Evolutionary conservation across 2,888 invertebrate species (phyloP).

Genomic region (Elegia similella): DNA sequence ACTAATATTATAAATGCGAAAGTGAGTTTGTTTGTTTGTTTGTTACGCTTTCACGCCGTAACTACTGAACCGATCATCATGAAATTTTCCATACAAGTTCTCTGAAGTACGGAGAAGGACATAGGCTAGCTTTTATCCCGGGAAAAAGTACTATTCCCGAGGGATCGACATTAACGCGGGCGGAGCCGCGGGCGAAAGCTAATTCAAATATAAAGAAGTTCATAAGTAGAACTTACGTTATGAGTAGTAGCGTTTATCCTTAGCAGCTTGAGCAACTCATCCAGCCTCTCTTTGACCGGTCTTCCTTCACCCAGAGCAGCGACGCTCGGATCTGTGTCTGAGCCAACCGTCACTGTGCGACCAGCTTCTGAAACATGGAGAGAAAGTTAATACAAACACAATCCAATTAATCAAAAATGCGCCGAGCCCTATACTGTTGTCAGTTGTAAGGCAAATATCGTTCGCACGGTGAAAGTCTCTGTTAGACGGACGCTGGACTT

Average conservation of each 20-base stretch:
- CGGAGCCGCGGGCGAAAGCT: no score
- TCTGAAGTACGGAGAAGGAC: no score
- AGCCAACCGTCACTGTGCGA: constrained; percentile 39
- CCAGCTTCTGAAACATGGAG: constrained; percentile 45
- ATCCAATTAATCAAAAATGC: no score
- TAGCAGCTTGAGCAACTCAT: constrained; percentile 89
- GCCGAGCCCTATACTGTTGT: constrained; percentile 97
- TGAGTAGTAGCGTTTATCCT: constrained; percentile 93
- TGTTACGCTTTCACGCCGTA: no score
- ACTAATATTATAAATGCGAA: no score
- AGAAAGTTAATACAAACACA: background rate
- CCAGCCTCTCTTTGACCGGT: constrained; percentile 74
- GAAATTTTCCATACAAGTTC: no score
- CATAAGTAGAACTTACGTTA: constrained; percentile 64
- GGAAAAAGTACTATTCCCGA: no score
- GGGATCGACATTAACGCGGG: no score
- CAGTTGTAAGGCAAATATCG: constrained; percentile 97
- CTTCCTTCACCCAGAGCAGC: constrained; percentile 47
- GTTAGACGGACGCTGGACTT: constrained; percentile 90
- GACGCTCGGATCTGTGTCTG: constrained; percentile 29
- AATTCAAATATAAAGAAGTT: no score
- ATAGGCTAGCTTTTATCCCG: no score
- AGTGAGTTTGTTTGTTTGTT: no score
- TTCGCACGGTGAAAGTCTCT: constrained; percentile 93
- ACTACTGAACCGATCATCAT: no score